Conservation (phyloP, 2,888 invertebrate species). For the Eilema depressum region DNA sequence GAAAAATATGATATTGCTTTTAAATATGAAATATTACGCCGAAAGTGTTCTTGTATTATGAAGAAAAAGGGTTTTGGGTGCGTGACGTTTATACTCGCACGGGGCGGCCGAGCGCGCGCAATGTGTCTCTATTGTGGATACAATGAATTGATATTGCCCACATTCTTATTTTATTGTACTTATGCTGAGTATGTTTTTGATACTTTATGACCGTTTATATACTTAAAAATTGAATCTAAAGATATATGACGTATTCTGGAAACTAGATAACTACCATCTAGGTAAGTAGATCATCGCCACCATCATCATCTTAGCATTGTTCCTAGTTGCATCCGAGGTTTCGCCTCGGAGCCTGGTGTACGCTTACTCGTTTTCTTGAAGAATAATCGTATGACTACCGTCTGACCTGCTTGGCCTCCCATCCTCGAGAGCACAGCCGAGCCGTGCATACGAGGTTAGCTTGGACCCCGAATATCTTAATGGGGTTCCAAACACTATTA, state of each 20-base stretch:
- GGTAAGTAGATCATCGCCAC: too few relatives aligned
- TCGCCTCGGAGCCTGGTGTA: too few relatives aligned
- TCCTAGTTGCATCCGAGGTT: too few relatives aligned
- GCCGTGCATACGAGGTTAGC: too few relatives aligned
- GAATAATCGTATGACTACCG: too few relatives aligned
- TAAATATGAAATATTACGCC: constrained; percentile 81
- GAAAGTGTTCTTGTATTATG: constrained; percentile 73
- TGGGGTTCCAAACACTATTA: too few relatives aligned
- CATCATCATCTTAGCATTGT: too few relatives aligned
- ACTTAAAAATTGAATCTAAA: neutral
- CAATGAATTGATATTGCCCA: constrained; percentile 74
- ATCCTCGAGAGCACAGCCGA: too few relatives aligned
- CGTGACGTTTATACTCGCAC: constrained; percentile 69
- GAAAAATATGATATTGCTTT: constrained; percentile 82
- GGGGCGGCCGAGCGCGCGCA: constrained; percentile 46
- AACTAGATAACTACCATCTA: too few relatives aligned
- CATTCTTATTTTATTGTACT: constrained; percentile 53
- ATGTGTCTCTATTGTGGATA: constrained; percentile 78
- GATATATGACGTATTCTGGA: neutral
- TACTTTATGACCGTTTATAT: constrained; percentile 21
- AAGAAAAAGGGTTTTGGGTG: constrained; percentile 80
- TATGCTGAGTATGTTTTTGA: constrained; percentile 30
- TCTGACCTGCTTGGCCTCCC: too few relatives aligned
- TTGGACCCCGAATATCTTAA: too few relatives aligned
- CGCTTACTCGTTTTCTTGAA: too few relatives aligned